Evolutionary conservation across 2,888 invertebrate genomes (phyloP), one percentile per base, ranked within the genome.

Genomic region (Thymelicus lineola): DNA sequence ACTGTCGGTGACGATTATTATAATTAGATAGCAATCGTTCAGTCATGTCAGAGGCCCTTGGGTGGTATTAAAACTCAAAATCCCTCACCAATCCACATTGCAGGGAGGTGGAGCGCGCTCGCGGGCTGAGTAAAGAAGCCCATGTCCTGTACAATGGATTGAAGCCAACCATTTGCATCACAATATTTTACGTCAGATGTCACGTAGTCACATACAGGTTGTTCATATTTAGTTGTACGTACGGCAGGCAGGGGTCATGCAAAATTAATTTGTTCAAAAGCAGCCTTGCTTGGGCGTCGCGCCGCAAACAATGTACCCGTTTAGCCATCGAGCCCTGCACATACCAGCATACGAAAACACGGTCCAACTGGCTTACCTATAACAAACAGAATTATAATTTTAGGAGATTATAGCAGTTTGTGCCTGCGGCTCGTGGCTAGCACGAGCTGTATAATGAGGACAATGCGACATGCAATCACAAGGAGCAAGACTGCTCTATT

Each of bases 401-500:
- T 74, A 81, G 76, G 73, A 79, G 75, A 73, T 81, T 79, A 80
- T 75, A 79, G 76, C 75, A 77, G 76, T 78, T 82, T 81, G 53
- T 75, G 83, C 79, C 75, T 78, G 77, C 5, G 17, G 58, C 42
- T 48, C 63, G 48, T 57, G 63, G 82, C 84, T 86, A 85, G 85
- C 82, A 83, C 83, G 83, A 80, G 79, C 77, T 81, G 84, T 86
- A 53, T 53, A 85, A 85, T 82, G 79, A 81, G 82, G 83, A 89
- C 89, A 90, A 88, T 87, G 85, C 82, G 77, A 79, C 38, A 50
- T 82, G 86, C 88, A 86, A 88, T 88, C 87, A 88, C 83, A 85
- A 87, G 87, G 82, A 86, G 86, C 82, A 79, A 65, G 80, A 76
- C 80, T 76, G 76, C 76, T 82, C 88, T 85, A 89, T 91, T 91